These are phyloP conservation scores for Corydoras sp. DNA, from an alignment of 2,113 vertebrate genomes.

Conservation along the genomic window DNA sequence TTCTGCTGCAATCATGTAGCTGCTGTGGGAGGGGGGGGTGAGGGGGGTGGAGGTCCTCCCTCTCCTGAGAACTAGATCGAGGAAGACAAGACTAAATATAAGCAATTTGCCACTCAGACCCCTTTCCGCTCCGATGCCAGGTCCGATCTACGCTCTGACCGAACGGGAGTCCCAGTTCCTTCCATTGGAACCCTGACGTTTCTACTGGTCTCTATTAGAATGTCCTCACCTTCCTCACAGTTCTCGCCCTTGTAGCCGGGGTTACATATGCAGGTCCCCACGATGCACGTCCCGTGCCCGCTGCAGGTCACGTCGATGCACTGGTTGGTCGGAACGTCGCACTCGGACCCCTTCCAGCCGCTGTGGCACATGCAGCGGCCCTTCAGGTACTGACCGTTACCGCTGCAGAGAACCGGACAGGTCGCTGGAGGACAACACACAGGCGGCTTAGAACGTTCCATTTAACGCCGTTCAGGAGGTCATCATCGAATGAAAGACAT, in stretches of 20 bases:
- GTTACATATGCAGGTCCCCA: slow-evolving; percentile 96
- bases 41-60: too few species aligned
- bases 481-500: too few species aligned
- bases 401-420: slow-evolving; percentile 94
- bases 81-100: slow-evolving; percentile 2
- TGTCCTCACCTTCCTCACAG: slow-evolving; percentile 88
- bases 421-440: slow-evolving; percentile 69
- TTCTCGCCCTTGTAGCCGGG: slow-evolving; percentile 95
- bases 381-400: slow-evolving; percentile 96
- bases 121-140: background rate
- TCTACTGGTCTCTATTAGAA: too few species aligned
- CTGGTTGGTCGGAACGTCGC: slow-evolving; percentile 91
- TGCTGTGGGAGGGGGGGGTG: too few species aligned
- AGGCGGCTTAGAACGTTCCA: slow-evolving; percentile 12
- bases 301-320: slow-evolving; percentile 91
- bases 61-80: background rate
- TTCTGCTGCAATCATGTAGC: too few species aligned
- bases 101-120: background rate
- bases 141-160: too few species aligned
- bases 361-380: slow-evolving; percentile 95
- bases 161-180: too few species aligned
- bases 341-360: slow-evolving; percentile 95
- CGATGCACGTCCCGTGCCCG: slow-evolving; percentile 88
- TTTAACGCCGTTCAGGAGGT: too few species aligned
- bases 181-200: too few species aligned